These are phyloP conservation scores for Chanos chanos DNA, from an alignment of 2,797 vertebrate genomes.

Conservation along the genomic window DNA sequence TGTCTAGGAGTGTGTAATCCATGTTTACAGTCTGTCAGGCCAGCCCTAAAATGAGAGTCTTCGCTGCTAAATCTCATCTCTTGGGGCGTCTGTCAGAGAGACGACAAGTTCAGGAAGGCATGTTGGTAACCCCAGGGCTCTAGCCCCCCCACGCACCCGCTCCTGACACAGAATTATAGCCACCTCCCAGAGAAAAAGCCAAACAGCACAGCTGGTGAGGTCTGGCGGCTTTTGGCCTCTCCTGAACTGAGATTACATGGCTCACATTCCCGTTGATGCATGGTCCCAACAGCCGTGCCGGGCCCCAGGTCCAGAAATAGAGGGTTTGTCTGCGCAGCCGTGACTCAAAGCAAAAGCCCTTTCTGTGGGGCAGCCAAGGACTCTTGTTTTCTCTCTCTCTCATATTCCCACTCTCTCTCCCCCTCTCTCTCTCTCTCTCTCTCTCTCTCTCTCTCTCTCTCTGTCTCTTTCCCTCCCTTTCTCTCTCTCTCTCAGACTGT, in stretches of 20 bases:
- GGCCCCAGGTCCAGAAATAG: conserved; percentile 20
- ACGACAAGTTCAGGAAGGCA: conserved; percentile 25
- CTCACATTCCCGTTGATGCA: conserved; percentile 31
- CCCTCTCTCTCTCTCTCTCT: too few relatives aligned
- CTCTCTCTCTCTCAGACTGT: too few relatives aligned
- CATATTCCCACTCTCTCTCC: too few relatives aligned
- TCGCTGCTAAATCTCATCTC: background rate
- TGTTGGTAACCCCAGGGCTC: conserved; percentile 1
- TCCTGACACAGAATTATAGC: background rate
- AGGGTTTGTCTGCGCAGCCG: conserved; percentile 17
- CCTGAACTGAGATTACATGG: conserved; percentile 21
- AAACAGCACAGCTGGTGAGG: background rate
- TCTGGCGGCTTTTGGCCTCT: conserved; percentile 7
- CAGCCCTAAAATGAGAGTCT: background rate
- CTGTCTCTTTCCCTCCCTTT: too few relatives aligned
- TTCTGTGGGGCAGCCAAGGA: too few relatives aligned
- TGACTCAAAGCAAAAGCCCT: conserved; percentile 32
- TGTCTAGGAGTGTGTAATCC: conserved; percentile 17
- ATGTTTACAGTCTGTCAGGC: conserved; percentile 13
- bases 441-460: too few relatives aligned
- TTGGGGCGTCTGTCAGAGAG: conserved; percentile 30
- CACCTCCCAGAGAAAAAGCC: background rate
- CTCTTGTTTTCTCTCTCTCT: too few relatives aligned
- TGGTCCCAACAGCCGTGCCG: conserved; percentile 4
- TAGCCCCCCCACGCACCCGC: background rate